Conservation (phyloP, 2,888 invertebrate species). For the Noctua janthina region DNA sequence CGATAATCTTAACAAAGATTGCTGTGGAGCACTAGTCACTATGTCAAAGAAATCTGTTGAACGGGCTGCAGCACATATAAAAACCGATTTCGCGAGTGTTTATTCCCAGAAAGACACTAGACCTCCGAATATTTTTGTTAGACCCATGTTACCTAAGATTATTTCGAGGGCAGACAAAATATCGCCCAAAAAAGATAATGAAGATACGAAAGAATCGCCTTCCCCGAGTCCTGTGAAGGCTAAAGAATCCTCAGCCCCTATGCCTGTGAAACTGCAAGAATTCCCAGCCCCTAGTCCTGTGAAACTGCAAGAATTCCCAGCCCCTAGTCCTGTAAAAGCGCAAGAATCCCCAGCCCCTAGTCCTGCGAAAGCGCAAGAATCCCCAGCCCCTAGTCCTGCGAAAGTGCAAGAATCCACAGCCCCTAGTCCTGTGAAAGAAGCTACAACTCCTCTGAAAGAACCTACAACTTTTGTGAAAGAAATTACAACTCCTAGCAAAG, state of each 20-base stretch:
- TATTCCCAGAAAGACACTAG: constrained; percentile 73
- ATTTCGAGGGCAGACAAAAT: constrained; percentile 77
- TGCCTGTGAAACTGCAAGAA: constrained; percentile 94
- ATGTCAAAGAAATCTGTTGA: constrained; percentile 83
- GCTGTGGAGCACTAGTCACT: constrained; percentile 81
- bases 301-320: constrained; percentile 86
- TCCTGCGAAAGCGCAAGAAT: background rate
- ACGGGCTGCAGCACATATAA: constrained; percentile 80
- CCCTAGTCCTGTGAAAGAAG: background rate
- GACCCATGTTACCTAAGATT: constrained; percentile 83
- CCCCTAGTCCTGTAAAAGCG: background rate
- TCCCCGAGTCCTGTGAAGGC: constrained; percentile 93
- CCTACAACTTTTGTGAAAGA: constrained; percentile 93
- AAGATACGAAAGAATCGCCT: constrained; percentile 87
- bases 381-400: background rate
- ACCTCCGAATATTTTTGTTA: constrained; percentile 79
- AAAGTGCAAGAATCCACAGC: background rate
- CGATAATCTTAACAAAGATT: constrained; percentile 82
- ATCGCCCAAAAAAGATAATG: constrained; percentile 83
- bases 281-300: constrained; percentile 92
- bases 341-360: background rate
- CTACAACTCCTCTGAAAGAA: constrained; percentile 89
- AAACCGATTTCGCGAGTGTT: constrained; percentile 71
- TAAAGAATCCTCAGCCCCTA: constrained; percentile 89
- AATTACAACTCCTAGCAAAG: constrained; percentile 52